phyloP scores from a whole-genome alignment of 2,888 invertebrate species.

The Chirona hameri region DNA sequence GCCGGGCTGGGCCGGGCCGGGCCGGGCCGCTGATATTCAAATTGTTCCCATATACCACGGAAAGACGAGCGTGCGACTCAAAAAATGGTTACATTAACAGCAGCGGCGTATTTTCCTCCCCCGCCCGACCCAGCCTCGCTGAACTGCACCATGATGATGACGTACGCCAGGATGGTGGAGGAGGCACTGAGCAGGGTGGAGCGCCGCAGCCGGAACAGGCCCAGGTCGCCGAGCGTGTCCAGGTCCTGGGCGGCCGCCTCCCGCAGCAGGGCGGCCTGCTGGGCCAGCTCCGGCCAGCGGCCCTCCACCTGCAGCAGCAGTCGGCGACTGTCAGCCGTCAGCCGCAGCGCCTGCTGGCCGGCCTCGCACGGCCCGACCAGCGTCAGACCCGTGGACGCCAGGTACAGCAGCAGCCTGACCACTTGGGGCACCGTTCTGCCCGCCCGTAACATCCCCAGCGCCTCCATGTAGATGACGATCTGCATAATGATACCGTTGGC shows the following conservation, averaged over 20 bases:
- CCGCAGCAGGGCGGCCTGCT: constrained; percentile 10
- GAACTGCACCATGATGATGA: not conserved
- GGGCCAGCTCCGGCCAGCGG: not conserved
- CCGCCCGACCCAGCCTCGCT: no score
- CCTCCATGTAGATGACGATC: not conserved
- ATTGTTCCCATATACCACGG: no score
- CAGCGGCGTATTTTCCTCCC: no score
- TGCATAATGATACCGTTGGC: not conserved
- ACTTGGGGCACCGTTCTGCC: not conserved
- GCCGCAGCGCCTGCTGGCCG: not conserved
- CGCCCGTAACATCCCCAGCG: not conserved
- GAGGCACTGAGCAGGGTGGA: not conserved
- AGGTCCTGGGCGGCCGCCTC: not conserved
- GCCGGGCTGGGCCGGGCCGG: no score
- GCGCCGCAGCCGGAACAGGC: not conserved
- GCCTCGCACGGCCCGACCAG: not conserved
- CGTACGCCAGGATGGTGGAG: not conserved
- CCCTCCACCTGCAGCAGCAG: not conserved
- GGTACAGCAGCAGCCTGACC: not conserved
- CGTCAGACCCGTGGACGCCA: not conserved
- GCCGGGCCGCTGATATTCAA: no score
- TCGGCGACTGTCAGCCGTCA: not conserved
- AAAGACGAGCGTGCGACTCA: no score
- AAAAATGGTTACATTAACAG: no score
- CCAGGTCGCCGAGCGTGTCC: not conserved